Evolutionary conservation across 1,140 invertebrate genomes (phyloP).

Genomic region (Aphis gossypii): DNA sequence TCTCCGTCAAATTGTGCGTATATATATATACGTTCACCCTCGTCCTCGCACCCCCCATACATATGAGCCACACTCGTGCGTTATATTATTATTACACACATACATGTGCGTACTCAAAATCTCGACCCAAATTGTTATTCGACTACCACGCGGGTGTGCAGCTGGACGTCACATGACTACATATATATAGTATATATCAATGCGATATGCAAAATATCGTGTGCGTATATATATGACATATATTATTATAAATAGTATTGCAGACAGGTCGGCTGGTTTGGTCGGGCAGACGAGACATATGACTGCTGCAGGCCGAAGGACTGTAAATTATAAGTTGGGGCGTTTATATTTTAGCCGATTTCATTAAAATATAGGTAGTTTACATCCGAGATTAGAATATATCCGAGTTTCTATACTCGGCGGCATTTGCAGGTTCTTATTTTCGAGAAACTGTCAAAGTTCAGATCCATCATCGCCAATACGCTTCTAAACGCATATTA

Average conservation of each 20-base stretch:
- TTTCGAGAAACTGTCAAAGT: background rate
- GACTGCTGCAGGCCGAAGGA: background rate
- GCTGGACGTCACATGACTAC: background rate
- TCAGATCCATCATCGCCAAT: background rate
- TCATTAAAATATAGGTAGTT: background rate
- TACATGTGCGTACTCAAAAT: background rate
- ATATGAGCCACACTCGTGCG: background rate
- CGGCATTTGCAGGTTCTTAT: background rate
- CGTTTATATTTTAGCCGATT: background rate
- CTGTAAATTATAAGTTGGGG: background rate
- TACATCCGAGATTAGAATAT: background rate
- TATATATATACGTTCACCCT: background rate
- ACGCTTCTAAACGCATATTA: background rate
- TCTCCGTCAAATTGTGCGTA: conserved; percentile 6
- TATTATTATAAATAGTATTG: background rate
- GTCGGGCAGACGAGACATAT: background rate
- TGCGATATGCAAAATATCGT: background rate
- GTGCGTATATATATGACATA: background rate
- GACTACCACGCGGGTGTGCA: background rate
- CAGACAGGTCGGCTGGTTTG: background rate
- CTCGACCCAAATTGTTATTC: conserved; percentile 26
- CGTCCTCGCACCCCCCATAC: background rate
- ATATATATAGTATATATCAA: background rate
- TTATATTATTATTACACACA: conserved; percentile 12
- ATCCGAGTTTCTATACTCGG: background rate